Percentiles rank a stretch among this genome's conserved stretches.
Evolutionary conservation across 1,140 invertebrate genomes (phyloP).

Genomic region (Neodiprion virginianus): DNA sequence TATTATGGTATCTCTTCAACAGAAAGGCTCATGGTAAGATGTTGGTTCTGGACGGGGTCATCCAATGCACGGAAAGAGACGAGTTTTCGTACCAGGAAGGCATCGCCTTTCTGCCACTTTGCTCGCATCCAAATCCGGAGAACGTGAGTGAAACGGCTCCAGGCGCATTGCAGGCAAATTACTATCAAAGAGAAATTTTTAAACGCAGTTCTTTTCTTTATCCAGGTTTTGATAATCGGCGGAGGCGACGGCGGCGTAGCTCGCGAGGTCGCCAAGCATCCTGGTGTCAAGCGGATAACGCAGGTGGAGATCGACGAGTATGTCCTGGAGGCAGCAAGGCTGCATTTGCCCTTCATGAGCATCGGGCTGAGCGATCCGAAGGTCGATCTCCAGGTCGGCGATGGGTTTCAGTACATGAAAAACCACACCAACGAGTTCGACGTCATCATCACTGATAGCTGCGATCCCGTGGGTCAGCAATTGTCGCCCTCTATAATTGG

Average conservation of each 20-base stretch:
- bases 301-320: conserved; percentile 92
- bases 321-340: conserved; percentile 92
- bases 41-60: conserved; percentile 93
- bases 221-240: conserved; percentile 91
- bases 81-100: conserved; percentile 99
- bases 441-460: conserved; percentile 98
- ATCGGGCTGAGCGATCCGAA: conserved; percentile 85
- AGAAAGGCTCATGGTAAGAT: conserved; percentile 89
- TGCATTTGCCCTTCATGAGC: conserved; percentile 91
- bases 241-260: conserved; percentile 97
- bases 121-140: conserved; percentile 88
- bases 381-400: conserved; percentile 84
- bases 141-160: conserved; percentile 68
- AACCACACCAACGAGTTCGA: conserved; percentile 88
- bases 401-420: conserved; percentile 95
- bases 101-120: conserved; percentile 94
- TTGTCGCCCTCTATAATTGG: not conserved
- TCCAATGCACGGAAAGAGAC: conserved; percentile 96
- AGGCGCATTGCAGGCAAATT: not conserved
- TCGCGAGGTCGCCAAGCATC: conserved; percentile 94
- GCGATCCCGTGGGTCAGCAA: conserved; percentile 85
- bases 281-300: conserved; percentile 80
- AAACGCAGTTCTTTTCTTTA: not conserved
- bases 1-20: conserved; percentile 26
- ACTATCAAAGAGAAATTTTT: not conserved